Evolutionary conservation across 2,797 vertebrate genomes (phyloP), one percentile per base, ranked within the genome.

Genomic region (Miichthys miiuy): DNA sequence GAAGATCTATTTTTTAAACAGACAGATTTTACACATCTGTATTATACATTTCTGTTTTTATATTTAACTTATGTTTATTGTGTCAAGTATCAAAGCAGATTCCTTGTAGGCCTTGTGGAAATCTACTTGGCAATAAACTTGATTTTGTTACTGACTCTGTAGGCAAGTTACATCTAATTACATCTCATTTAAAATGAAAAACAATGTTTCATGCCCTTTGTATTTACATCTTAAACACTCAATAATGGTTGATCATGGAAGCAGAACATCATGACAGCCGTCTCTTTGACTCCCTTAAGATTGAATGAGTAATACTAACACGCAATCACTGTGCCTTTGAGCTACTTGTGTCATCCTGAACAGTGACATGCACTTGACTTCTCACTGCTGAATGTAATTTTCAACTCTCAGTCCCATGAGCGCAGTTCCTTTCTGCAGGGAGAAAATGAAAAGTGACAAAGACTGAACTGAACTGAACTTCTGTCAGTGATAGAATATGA

Each of bases 391-490:
- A 61, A 17, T 30, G n/a, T 41, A 27, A 61, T 74, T 50, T 50
- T 46, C 7, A 68, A 34, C 18, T 60, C 58, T 77, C 10, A 57
- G 46, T 79, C 62, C 27, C 57, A 12, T 18, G 18, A 55, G 54
- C 25, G 10, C 62, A 4, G 18, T 68, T 50, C 20, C 20, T 14
- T 6, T 23, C 52, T 21, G 17, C 3, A 30, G 27, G 50, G 65
- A 34, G 7, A 38, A 30, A 27, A 52, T 30, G 8, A 48, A 38
- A 58, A 25, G 21, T 11, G 61, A 55, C 42, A 50, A 38, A 38
- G 38, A 47, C 16, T 30, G 38, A 68, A 25, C 30, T 38, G 17
- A 72, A n/a, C 47, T n/a, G 34, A 79, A 72, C 56, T 30, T 67
- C 48, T 69, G 62, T 67, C 52, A 23, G n/a, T 2, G 54, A 41